These are phyloP conservation scores for Myiopsitta monachus DNA, from an alignment of 2,113 vertebrate species.

Conservation along the genomic window DNA sequence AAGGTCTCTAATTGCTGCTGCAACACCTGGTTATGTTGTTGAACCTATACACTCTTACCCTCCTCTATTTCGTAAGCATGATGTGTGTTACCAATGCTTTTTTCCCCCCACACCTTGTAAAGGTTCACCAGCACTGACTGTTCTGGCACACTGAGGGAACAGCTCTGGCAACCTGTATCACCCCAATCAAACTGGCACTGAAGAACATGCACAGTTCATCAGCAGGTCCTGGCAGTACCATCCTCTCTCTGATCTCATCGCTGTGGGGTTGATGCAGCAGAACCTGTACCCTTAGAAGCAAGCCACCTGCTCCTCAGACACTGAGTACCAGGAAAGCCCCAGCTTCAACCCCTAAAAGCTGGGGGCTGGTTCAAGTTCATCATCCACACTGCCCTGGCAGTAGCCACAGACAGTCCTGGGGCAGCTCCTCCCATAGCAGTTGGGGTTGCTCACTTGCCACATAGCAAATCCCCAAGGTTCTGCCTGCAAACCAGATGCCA, in stretches of 20 bases:
- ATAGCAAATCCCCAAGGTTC: not conserved
- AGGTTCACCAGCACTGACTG: not conserved
- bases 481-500: not conserved
- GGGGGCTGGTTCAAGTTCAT: not conserved
- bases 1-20: not conserved
- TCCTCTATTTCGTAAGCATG: fast-evolving
- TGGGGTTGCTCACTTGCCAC: not conserved
- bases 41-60: not conserved
- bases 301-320: not conserved
- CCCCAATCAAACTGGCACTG: not conserved
- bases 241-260: not conserved
- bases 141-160: not conserved
- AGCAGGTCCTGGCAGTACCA: not conserved
- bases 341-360: not conserved
- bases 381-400: not conserved
- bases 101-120: not conserved
- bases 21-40: not conserved
- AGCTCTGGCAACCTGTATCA: not conserved
- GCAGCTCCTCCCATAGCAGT: not conserved
- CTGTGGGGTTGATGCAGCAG: not conserved
- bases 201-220: not conserved
- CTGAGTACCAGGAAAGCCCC: fast-evolving
- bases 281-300: not conserved
- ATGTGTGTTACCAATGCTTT: not conserved
- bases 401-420: not conserved